Evolutionary conservation across 2,888 invertebrate genomes (phyloP).

Genomic region (Dascillus cervinus): DNA sequence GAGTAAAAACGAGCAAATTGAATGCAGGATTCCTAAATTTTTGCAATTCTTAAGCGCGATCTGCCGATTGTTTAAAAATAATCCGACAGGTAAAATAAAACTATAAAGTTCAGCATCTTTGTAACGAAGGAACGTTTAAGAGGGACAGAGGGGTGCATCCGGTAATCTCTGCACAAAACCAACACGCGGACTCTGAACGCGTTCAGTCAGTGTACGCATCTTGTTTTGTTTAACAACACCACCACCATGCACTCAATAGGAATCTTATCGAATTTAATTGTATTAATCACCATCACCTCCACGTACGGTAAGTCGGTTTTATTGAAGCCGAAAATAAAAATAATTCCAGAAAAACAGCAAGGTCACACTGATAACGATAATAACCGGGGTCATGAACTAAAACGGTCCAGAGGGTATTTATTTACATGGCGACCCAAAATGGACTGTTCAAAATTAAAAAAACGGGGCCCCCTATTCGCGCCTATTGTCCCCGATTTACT

Average conservation of each 20-base stretch:
- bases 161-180: slow-evolving; percentile 33
- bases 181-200: slow-evolving; percentile 26
- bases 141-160: slow-evolving; percentile 28
- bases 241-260: slow-evolving; percentile 25
- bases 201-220: slow-evolving; percentile 25
- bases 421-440: slow-evolving; percentile 2
- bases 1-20: too few relatives aligned
- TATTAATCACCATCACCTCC: slow-evolving; percentile 17
- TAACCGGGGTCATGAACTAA: neutral
- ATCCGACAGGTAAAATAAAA: too few relatives aligned
- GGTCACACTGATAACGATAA: too few relatives aligned
- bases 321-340: too few relatives aligned
- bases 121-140: slow-evolving; percentile 8
- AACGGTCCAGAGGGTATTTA: neutral
- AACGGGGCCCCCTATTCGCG: neutral
- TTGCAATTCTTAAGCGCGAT: too few relatives aligned
- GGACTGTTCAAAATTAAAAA: slow-evolving; percentile 2
- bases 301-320: slow-evolving; percentile 19
- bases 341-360: too few relatives aligned
- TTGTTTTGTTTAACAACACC: slow-evolving; percentile 10
- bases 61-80: too few relatives aligned
- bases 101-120: slow-evolving; percentile 10
- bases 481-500: too few relatives aligned
- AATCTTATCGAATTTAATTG: slow-evolving; percentile 20
- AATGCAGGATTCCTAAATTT: too few relatives aligned